Percentiles rank a stretch among this genome's conserved stretches.
These are phyloP conservation scores for Calephelis virginiensis DNA, from an alignment of 1,140 invertebrate species.

Conservation along the genomic window DNA sequence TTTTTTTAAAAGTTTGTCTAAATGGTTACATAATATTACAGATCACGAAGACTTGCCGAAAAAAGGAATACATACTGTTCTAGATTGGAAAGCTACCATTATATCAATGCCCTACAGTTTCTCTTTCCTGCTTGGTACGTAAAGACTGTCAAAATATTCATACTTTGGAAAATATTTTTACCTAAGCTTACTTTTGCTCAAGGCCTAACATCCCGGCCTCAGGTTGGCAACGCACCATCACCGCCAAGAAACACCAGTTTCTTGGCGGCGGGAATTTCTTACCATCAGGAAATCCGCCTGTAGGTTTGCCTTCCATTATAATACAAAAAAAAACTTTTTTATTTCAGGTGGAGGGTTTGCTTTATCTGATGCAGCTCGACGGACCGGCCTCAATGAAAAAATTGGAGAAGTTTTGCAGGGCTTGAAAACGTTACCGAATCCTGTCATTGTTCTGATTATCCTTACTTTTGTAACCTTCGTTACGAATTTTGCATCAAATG, in stretches of 20 bases:
- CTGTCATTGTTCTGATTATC: slow-evolving; percentile 79
- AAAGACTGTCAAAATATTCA: not conserved
- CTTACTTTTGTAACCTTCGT: slow-evolving; percentile 72
- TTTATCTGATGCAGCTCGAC: slow-evolving; percentile 86
- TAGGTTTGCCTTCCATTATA: no score
- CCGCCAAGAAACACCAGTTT: no score
- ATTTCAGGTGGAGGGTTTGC: slow-evolving; percentile 92
- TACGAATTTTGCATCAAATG: slow-evolving; percentile 91
- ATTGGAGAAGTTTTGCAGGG: slow-evolving; percentile 82
- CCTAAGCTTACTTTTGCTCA: no score
- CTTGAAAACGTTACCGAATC: slow-evolving; percentile 76
- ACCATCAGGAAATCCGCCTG: no score
- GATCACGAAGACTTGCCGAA: slow-evolving; percentile 38
- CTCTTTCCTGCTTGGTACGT: slow-evolving; percentile 83
- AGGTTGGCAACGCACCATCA: no score
- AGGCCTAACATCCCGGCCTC: no score
- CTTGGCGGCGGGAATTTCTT: no score
- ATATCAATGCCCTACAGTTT: slow-evolving; percentile 86
- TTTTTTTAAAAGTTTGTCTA: no score
- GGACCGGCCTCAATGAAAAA: slow-evolving; percentile 85
- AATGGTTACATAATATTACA: slow-evolving; percentile 30
- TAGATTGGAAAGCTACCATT: slow-evolving; percentile 86
- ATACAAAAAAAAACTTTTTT: not conserved
- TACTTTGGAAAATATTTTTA: no score
- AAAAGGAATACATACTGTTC: slow-evolving; percentile 66